Conservation (phyloP, 2,797 vertebrate genomes). For the Sparidentex hasta region DNA sequence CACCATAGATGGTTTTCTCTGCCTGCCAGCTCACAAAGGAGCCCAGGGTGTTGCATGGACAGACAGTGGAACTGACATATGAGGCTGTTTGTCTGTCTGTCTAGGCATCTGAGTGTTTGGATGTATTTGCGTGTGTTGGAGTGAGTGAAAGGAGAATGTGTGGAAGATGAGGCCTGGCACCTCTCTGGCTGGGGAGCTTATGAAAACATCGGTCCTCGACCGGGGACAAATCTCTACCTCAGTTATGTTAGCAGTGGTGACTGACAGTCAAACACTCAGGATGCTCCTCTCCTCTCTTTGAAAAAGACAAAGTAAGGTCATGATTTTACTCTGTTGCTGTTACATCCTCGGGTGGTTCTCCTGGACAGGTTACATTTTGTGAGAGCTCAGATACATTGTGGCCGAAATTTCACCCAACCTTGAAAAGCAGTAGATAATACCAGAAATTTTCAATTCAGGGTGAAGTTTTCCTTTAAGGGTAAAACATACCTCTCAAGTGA, state of each 20-base stretch:
- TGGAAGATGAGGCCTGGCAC: conserved; percentile 48
- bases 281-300: neutral
- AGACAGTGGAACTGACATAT: conserved; percentile 35
- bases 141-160: neutral
- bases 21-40: conserved; percentile 88
- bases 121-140: neutral
- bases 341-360: conserved; percentile 16
- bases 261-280: conserved; percentile 85
- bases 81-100: conserved; percentile 12
- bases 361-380: neutral
- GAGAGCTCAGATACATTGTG: neutral
- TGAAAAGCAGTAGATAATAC: too few species aligned
- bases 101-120: neutral
- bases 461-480: neutral
- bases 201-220: conserved; percentile 89
- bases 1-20: conserved; percentile 90
- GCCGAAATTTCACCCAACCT: neutral
- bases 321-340: conserved; percentile 21
- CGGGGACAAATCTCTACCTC: conserved; percentile 91
- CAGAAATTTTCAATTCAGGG: too few species aligned
- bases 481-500: neutral
- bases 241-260: conserved; percentile 86
- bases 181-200: conserved; percentile 90
- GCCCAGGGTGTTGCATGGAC: conserved; percentile 57
- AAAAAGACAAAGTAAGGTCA: neutral